These are phyloP conservation scores for Dasypus novemcinctus DNA, from an alignment of 2,113 vertebrate genomes.

Conservation along the genomic window DNA sequence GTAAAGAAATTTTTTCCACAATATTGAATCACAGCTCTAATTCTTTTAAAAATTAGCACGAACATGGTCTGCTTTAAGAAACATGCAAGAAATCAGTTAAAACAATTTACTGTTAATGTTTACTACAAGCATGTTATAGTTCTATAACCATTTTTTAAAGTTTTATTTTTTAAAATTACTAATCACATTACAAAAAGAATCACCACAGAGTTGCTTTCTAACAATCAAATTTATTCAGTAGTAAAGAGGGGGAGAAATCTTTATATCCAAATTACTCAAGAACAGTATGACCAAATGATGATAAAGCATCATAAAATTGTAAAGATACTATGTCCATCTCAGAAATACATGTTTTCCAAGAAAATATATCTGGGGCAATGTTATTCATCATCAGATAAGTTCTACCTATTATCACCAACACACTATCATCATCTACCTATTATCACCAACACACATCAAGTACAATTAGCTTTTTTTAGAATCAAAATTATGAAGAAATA, in stretches of 20 bases:
- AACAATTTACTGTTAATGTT: not conserved
- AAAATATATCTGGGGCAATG: not conserved
- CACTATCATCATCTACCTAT: not conserved
- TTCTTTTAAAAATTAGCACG: not conserved
- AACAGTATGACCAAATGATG: constrained; percentile 11
- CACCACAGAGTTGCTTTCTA: not conserved
- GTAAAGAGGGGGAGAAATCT: not conserved
- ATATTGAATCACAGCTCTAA: not conserved
- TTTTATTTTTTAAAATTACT: constrained; percentile 15
- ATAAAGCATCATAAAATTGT: not conserved
- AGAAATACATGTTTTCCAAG: not conserved
- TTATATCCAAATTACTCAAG: not conserved
- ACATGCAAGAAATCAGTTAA: constrained; percentile 7
- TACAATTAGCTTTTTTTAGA: not conserved
- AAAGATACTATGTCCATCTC: not conserved
- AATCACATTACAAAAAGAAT: constrained; percentile 17
- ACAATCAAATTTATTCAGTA: not conserved
- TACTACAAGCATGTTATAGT: not conserved
- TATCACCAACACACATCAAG: not conserved
- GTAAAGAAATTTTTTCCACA: constrained; percentile 22
- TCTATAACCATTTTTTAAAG: not conserved
- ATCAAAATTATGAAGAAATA: constrained; percentile 35
- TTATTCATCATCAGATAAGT: not conserved
- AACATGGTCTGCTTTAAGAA: not conserved
- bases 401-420: not conserved